Evolutionary conservation across 2,797 vertebrate genomes (phyloP).

Genomic region (Fringilla coelebs): DNA sequence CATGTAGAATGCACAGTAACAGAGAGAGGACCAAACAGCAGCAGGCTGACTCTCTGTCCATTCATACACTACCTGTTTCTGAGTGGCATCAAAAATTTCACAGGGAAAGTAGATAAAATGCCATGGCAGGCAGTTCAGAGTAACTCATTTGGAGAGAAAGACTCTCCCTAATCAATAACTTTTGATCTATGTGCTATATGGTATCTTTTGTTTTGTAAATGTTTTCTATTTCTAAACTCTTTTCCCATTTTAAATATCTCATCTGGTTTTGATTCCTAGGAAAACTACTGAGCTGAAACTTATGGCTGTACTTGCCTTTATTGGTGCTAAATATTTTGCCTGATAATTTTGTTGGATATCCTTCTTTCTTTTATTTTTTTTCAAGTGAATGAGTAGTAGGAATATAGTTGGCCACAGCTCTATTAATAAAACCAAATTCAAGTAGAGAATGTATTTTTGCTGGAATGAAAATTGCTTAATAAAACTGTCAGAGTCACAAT

Average conservation of each 20-base stretch:
- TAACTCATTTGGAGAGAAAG: neutral
- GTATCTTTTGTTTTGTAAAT: neutral
- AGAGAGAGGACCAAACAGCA: neutral
- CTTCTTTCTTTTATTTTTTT: neutral
- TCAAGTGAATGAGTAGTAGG: slow-evolving; percentile 19
- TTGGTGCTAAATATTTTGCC: slow-evolving; percentile 48
- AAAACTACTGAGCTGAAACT: neutral
- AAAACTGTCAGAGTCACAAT: slow-evolving; percentile 53
- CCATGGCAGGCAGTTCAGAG: neutral
- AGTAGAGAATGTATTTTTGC: slow-evolving; percentile 53
- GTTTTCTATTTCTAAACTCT: neutral
- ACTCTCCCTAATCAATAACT: neutral
- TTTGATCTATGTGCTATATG: neutral
- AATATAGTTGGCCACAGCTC: slow-evolving; percentile 25
- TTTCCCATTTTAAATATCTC: neutral
- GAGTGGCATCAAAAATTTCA: neutral
- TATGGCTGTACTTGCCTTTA: slow-evolving; percentile 19
- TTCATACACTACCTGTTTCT: neutral
- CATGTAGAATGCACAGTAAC: neutral
- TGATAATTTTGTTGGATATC: slow-evolving; percentile 42
- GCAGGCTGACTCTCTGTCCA: neutral
- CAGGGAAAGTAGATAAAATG: neutral
- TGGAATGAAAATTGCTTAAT: slow-evolving; percentile 61
- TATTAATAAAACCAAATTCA: slow-evolving; percentile 56
- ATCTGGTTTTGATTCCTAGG: slow-evolving; percentile 49